Evolutionary conservation across 1,140 invertebrate species (phyloP).

Genomic region (Heliothis virescens): DNA sequence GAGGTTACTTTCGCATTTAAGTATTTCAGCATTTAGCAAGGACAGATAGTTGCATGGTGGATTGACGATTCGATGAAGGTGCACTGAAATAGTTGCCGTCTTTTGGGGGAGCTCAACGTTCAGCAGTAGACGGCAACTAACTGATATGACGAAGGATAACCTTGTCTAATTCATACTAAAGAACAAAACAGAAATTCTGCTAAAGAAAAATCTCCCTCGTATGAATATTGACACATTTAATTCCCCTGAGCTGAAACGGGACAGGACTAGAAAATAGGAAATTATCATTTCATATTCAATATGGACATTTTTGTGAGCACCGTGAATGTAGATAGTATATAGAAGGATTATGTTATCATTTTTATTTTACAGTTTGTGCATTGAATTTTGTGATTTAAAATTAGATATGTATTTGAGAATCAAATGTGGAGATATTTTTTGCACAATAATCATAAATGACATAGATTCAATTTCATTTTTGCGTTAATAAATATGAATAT

Average conservation of each 20-base stretch:
- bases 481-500: too few species aligned
- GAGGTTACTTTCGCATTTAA: too few species aligned
- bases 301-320: background rate
- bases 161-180: background rate
- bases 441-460: too few species aligned
- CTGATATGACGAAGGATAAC: background rate
- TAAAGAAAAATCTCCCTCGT: conserved; percentile 24
- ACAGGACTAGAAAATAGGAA: conserved; percentile 34
- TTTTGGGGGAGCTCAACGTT: too few species aligned
- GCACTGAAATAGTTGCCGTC: too few species aligned
- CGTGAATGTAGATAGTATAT: background rate
- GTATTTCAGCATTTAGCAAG: too few species aligned
- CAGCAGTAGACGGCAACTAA: too few species aligned
- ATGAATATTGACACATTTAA: conserved; percentile 39
- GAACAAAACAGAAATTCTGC: background rate
- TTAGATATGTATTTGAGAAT: too few species aligned
- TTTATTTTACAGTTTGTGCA: background rate
- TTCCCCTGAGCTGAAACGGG: conserved; percentile 30
- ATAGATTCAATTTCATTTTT: too few species aligned
- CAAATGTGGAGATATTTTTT: too few species aligned
- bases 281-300: conserved; percentile 41
- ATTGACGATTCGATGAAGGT: too few species aligned
- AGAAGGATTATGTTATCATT: background rate
- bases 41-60: too few species aligned
- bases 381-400: background rate